Evolutionary conservation across 2,113 vertebrate species (phyloP).

Genomic region (Aegotheles bennettii): DNA sequence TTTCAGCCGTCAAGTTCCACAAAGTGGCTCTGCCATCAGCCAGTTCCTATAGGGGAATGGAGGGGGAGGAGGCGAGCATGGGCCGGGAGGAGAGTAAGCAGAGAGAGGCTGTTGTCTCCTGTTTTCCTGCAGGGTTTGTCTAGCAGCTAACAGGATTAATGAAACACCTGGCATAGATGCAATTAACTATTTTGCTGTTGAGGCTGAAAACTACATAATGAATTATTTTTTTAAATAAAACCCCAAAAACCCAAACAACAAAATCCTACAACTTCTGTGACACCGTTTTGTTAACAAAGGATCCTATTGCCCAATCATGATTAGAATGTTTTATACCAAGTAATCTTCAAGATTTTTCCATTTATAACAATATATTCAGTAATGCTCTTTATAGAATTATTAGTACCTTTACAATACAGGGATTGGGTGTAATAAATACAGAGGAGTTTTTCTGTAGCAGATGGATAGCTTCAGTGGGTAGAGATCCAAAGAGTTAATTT

Average conservation of each 20-base stretch:
- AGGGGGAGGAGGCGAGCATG: background rate
- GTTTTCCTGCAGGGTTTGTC: slow-evolving; percentile 58
- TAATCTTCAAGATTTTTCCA: background rate
- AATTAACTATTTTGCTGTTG: slow-evolving; percentile 67
- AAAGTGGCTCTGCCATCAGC: background rate
- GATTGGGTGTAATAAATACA: background rate
- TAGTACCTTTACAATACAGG: background rate
- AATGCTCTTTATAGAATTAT: background rate
- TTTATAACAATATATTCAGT: background rate
- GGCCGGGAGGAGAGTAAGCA: background rate
- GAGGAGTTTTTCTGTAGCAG: background rate
- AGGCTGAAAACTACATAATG: slow-evolving; percentile 56
- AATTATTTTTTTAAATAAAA: too few species aligned
- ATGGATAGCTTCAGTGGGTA: background rate
- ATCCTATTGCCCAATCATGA: background rate
- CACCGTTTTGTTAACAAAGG: background rate
- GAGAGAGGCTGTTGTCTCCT: slow-evolving; percentile 34
- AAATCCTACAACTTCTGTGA: background rate
- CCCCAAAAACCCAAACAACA: background rate
- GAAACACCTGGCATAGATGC: slow-evolving; percentile 67
- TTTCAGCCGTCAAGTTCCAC: background rate
- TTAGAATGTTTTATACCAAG: background rate
- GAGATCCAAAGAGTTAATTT: background rate
- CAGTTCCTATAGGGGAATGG: background rate
- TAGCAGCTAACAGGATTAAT: slow-evolving; percentile 67